Percentiles rank a stretch among this genome's conserved stretches.
Evolutionary conservation across 2,113 vertebrate species (phyloP).

Genomic region (Hypomesus transpacificus): DNA sequence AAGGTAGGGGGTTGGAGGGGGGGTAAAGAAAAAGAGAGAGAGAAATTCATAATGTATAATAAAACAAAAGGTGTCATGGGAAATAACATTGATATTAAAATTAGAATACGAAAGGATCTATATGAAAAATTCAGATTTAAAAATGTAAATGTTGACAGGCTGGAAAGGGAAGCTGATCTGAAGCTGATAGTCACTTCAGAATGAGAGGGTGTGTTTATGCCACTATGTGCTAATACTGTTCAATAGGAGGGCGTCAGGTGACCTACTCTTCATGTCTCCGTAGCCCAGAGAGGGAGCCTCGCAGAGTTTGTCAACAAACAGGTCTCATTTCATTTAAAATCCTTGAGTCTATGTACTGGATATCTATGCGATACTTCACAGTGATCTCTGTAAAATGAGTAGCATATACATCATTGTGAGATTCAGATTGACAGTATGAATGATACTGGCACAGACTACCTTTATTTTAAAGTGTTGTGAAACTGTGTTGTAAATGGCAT

Average conservation of each 20-base stretch:
- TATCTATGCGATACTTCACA: too few relatives aligned
- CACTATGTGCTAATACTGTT: constrained; percentile 4
- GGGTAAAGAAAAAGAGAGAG: constrained; percentile 46
- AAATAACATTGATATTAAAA: constrained; percentile 81
- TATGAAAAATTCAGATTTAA: constrained; percentile 76
- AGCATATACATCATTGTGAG: too few relatives aligned
- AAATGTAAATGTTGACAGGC: constrained; percentile 70
- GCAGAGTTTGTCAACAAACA: too few relatives aligned
- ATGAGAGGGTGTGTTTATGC: constrained; percentile 19
- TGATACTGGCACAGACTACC: too few relatives aligned
- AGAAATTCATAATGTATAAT: constrained; percentile 79
- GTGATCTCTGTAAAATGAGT: too few relatives aligned
- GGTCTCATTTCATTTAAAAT: too few relatives aligned
- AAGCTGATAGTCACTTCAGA: constrained; percentile 37
- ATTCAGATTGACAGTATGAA: too few relatives aligned
- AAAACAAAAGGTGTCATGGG: constrained; percentile 79
- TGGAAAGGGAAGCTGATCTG: constrained; percentile 46
- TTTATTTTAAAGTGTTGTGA: too few relatives aligned
- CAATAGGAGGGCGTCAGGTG: constrained; percentile 11
- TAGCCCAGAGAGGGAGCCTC: neutral
- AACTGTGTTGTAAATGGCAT: too few relatives aligned
- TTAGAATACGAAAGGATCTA: constrained; percentile 72
- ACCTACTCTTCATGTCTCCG: constrained; percentile 17
- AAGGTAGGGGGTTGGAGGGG: constrained; percentile 40
- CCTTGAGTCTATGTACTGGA: too few relatives aligned